These are phyloP conservation scores for Camponotus pennsylvanicus DNA, from an alignment of 1,140 invertebrate species.

Conservation along the genomic window DNA sequence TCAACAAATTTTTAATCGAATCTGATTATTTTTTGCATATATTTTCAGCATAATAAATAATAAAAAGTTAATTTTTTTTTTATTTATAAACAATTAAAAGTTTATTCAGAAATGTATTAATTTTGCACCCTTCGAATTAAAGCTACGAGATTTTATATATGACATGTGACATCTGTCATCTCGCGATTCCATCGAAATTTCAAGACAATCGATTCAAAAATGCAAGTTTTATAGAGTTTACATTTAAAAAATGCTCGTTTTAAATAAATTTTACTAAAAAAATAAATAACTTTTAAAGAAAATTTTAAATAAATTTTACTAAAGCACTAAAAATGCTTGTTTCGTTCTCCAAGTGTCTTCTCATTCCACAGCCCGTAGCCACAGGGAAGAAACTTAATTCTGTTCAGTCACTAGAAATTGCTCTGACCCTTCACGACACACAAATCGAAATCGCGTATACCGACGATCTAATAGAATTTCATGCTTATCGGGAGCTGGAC, in stretches of 20 bases:
- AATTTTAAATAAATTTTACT: too few relatives aligned
- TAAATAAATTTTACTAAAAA: too few relatives aligned
- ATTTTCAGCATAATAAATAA: too few relatives aligned
- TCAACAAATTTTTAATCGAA: too few relatives aligned
- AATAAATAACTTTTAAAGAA: too few relatives aligned
- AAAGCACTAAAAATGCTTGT: conserved; percentile 7
- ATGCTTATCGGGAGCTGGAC: conserved; percentile 67
- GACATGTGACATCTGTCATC: neutral
- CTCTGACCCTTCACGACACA: conserved; percentile 68
- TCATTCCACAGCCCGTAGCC: neutral
- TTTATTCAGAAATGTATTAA: neutral
- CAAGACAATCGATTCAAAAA: neutral
- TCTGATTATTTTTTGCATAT: too few relatives aligned
- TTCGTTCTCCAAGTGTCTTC: conserved; percentile 57
- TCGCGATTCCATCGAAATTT: neutral
- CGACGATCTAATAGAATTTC: conserved; percentile 71
- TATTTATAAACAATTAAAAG: neutral
- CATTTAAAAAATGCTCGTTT: conserved; percentile 40
- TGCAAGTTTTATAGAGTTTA: neutral
- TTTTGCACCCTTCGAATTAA: neutral
- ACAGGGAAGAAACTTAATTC: conserved; percentile 42
- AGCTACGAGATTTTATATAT: neutral
- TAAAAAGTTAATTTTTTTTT: too few relatives aligned
- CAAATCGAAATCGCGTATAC: conserved; percentile 66
- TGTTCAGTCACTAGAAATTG: conserved; percentile 72